phyloP scores from a whole-genome alignment of 2,888 invertebrate species.

The Thalpophila matura region DNA sequence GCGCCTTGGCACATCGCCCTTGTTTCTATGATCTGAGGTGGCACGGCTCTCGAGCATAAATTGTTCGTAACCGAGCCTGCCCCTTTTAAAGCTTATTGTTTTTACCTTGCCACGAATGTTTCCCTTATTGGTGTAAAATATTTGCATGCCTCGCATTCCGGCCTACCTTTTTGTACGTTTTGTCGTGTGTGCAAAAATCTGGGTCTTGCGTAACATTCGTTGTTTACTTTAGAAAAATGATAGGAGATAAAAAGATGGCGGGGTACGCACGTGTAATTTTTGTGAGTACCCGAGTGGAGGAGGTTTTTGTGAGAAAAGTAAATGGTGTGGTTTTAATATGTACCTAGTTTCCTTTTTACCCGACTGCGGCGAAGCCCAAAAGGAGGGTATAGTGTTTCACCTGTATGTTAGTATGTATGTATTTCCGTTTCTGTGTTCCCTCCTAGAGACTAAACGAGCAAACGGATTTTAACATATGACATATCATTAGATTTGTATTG shows the following conservation, averaged over 20 bases:
- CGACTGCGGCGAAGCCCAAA: too few relatives aligned
- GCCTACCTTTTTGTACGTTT: conserved; percentile 53
- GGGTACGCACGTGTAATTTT: conserved; percentile 34
- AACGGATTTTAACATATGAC: too few relatives aligned
- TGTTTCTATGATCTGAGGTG: too few relatives aligned
- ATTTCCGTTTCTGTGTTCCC: too few relatives aligned
- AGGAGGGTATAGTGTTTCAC: too few relatives aligned
- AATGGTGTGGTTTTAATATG: conserved; percentile 2
- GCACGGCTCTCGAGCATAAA: conserved; percentile 44
- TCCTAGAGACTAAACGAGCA: too few relatives aligned
- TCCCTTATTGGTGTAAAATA: conserved; percentile 76
- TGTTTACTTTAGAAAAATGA: conserved; percentile 59
- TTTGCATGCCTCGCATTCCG: conserved; percentile 61
- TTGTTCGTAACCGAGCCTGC: conserved; percentile 47
- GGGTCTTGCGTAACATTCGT: conserved; percentile 48
- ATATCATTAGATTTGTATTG: too few relatives aligned
- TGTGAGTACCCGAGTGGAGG: conserved; percentile 19
- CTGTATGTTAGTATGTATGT: too few relatives aligned
- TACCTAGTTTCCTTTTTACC: too few relatives aligned
- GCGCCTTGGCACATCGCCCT: too few relatives aligned
- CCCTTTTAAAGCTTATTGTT: conserved; percentile 70
- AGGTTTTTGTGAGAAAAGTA: conserved; percentile 1
- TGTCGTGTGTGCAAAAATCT: conserved; percentile 53
- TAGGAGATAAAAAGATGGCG: conserved; percentile 35
- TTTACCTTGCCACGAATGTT: conserved; percentile 71